Base-by-base conservation (phyloP, 1,140 invertebrate species). In the Paralvinella palmiformis region DNA sequence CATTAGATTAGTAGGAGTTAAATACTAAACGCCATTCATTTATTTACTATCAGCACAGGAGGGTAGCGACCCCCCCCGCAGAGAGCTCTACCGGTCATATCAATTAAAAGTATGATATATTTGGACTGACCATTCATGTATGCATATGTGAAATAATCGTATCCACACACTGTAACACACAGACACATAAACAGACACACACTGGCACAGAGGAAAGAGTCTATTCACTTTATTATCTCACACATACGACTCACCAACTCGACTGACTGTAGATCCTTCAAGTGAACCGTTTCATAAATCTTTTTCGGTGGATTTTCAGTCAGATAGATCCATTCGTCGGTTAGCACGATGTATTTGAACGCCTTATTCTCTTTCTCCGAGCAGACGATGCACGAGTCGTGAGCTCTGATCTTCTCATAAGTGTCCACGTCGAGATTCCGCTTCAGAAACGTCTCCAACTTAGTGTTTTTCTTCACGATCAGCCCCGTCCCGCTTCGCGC, bases 321-420 rank as follows among this genome's bases (percentile, higher is more conserved):
- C 37, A 79, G 69, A 65, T 77, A 80, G 31, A 80, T 71, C 61
- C 70, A 75, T 50, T 80, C 76, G 59, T 80, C 77, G 35, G 71
- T 71, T 1, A 80, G 63, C 36, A 80, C 67, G 7, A 75, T 70
- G 65, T 72, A 80, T 62, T 76, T 78, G 65, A 77, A 80, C 0
- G 73, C 71, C 57, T 77, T 79, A 41, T 77, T 74, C 59, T 78
- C 75, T 58, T 71, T 73, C 41, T 78, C 74, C n/a, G 75, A 76
- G 13, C 75, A 71, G 55, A 79, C 72, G 63, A 80, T 74, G 61
- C 75, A 79, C 15, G 77, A 73, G 62, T 81, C 79, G 57, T 79
- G 79, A 10, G 72, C 75, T n/a, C 78, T 72, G 36, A 80, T 73
- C 58, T 77, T 64, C 53, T 80, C 76, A 63, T 72, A 77, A 7